Evolutionary conservation across 2,113 vertebrate genomes (phyloP).

Genomic region (Copsychus sechellarum): DNA sequence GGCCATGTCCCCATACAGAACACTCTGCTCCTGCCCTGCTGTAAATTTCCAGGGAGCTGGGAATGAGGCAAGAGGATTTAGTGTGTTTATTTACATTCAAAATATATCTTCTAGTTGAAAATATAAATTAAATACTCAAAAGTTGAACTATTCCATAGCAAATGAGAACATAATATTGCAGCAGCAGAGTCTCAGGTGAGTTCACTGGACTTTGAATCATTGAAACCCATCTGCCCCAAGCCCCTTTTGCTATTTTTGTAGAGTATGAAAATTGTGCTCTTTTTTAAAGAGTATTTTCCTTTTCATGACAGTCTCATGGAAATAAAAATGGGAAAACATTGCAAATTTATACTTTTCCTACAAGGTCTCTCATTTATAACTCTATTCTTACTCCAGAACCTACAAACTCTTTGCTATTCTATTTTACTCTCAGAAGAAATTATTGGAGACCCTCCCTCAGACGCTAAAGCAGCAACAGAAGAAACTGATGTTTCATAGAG

Average conservation of each 20-base stretch:
- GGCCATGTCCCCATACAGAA: not conserved
- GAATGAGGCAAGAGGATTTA: not conserved
- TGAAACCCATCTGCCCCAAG: rapidly evolving
- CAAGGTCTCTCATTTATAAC: not conserved
- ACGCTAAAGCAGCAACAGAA: not conserved
- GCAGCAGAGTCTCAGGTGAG: not conserved
- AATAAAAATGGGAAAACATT: not conserved
- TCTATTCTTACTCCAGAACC: not conserved
- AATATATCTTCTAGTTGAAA: not conserved
- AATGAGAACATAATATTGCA: not conserved
- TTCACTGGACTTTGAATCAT: not conserved
- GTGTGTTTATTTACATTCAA: not conserved
- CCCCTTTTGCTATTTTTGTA: not conserved
- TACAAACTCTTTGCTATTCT: not conserved
- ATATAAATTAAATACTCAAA: not conserved
- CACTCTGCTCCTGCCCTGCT: not conserved
- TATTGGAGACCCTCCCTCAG: not conserved
- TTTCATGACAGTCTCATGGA: not conserved
- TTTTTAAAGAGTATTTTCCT: not conserved
- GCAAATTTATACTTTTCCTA: not conserved
- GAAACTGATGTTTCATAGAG: not conserved
- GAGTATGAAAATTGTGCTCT: not conserved
- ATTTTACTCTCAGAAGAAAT: not conserved
- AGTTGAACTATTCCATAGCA: not conserved
- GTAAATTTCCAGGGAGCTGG: not conserved